Percentiles rank a stretch among this genome's conserved stretches.
These are phyloP conservation scores for Nesospiza acunhae DNA, from an alignment of 2,113 vertebrate genomes.

Conservation along the genomic window DNA sequence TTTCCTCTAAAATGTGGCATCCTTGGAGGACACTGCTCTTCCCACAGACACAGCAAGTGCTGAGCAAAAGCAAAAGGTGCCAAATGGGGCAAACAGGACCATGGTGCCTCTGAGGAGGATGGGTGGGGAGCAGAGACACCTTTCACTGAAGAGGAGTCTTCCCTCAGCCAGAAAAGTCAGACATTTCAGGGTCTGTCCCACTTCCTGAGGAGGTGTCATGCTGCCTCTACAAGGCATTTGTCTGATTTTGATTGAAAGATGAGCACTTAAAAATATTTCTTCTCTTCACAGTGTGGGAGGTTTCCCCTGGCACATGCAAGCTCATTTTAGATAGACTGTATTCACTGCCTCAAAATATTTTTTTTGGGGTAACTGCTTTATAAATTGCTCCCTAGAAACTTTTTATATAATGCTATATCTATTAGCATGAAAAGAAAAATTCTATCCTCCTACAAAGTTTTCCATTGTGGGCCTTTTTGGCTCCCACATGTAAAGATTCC, in stretches of 20 bases:
- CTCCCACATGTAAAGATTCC: background rate
- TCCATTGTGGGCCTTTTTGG: background rate
- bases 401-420: background rate
- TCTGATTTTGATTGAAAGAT: background rate
- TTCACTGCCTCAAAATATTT: background rate
- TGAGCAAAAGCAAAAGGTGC: background rate
- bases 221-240: background rate
- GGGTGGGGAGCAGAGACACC: background rate
- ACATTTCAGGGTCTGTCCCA: background rate
- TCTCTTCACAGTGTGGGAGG: background rate
- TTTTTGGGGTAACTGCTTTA: background rate
- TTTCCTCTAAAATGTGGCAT: background rate
- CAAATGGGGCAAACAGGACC: background rate
- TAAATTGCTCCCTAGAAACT: background rate
- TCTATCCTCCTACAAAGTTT: background rate
- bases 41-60: background rate
- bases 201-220: background rate
- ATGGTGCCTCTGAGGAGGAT: background rate
- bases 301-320: background rate
- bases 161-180: background rate
- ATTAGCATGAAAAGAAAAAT: background rate
- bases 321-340: background rate
- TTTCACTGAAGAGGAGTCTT: background rate
- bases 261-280: background rate
- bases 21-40: background rate